Evolutionary conservation across 2,113 vertebrate genomes (phyloP), one percentile per base, ranked within the genome.

Genomic region (Plectropomus leopardus): DNA sequence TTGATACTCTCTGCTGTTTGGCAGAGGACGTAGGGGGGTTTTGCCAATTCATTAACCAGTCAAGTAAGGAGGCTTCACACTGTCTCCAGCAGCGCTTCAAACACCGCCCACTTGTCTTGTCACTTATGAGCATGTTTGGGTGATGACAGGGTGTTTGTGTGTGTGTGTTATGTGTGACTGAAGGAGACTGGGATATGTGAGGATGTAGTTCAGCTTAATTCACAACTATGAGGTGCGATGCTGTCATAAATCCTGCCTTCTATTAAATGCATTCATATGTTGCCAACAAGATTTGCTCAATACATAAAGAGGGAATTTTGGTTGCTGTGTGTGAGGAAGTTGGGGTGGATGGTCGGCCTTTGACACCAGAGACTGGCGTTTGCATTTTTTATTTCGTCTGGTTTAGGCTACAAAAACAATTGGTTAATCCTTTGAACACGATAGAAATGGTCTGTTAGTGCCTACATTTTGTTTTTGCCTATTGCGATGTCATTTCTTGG

Each of bases 31-130:
- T 72, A 57, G 78, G 57, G 79, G 83, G 77, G 71, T 59, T 51
- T 28, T 88, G 91, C 88, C 90, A 92, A 88, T 88, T 89, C 74
- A 90, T 94, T 88, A 91, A 89, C 80, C 84, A 66, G 78, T 88
- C 88, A 76, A 64, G 71, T 72, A 72, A 84, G 80, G 70, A 80
- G 80, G 69, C 82, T 86, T 92, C 86, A 87, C 86, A 83, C 85
- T 11, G 78, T 83, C 82, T 90, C 24, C 66, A 73, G 65, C 54
- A 78, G 58, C 44, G 71, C 72, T 86, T 40, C 51, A 82, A 86
- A 85, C 89, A 84, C 54, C n/a, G 26, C 76, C 83, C 58, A 80
- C 90, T 82, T 81, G 78, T 85, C 89, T 78, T 85, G 73, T 75
- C 91, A 86, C 84, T 89, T 57, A 78, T 47, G 11, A 74, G 81